A percentile compares a stretch with the other conserved stretches of the same genome.
Conservation (phyloP, 2,113 vertebrate species). For the Peromyscus maniculatus region DNA sequence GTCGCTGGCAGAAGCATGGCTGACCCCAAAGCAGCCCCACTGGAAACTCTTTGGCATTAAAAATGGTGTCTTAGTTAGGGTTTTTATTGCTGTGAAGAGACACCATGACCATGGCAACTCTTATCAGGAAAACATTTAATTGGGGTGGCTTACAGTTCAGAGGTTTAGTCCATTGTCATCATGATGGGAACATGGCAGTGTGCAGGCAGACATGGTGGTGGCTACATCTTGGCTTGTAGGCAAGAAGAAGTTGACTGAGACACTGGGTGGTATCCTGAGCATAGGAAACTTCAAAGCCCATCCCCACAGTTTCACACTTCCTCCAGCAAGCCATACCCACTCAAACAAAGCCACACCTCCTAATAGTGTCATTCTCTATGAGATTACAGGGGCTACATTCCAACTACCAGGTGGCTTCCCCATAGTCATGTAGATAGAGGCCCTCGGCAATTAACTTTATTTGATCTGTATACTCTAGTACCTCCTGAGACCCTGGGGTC, state of each 20-base stretch:
- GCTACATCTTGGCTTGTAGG: background rate
- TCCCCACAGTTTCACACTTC: background rate
- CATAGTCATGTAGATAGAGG: background rate
- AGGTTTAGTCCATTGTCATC: background rate
- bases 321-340: background rate
- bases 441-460: background rate
- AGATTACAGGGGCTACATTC: background rate
- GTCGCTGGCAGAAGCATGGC: background rate
- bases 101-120: background rate
- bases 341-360: background rate
- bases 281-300: background rate
- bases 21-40: background rate
- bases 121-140: background rate
- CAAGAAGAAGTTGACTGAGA: background rate
- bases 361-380: background rate
- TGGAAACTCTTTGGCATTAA: background rate
- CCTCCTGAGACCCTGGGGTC: background rate
- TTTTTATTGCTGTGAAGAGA: background rate
- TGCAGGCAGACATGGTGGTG: background rate
- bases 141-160: background rate
- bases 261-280: background rate
- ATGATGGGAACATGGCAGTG: background rate
- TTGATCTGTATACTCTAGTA: background rate
- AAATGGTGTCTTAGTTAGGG: background rate
- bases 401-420: background rate